These are phyloP conservation scores for Denticeps clupeoides DNA, from an alignment of 2,797 vertebrate genomes.

Conservation along the genomic window DNA sequence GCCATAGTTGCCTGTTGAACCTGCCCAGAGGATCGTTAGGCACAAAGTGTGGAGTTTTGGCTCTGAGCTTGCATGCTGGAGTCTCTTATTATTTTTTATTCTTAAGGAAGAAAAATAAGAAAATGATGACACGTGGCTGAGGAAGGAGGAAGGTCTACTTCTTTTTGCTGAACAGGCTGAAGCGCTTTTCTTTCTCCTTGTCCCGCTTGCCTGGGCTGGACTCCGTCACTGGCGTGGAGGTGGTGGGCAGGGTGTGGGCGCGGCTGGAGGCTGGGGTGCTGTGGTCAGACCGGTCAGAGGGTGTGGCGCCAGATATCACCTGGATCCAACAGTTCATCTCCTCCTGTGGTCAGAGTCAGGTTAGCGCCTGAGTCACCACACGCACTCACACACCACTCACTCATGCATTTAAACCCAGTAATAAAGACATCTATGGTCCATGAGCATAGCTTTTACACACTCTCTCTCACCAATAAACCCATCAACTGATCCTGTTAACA, in stretches of 20 bases:
- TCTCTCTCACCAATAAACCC: no score
- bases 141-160: conserved; percentile 57
- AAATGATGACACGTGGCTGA: not conserved
- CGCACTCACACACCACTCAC: no score
- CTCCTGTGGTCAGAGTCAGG: conserved; percentile 66
- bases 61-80: conserved; percentile 94
- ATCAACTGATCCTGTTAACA: no score
- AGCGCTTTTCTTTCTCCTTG: conserved; percentile 92
- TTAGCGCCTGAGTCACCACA: no score
- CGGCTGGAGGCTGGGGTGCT: conserved; percentile 87
- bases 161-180: conserved; percentile 98
- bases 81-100: conserved; percentile 48
- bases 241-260: conserved; percentile 88
- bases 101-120: not conserved
- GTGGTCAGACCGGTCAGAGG: conserved; percentile 75
- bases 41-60: conserved; percentile 92
- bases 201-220: conserved; percentile 95
- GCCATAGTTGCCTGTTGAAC: conserved; percentile 4
- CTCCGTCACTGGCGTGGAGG: conserved; percentile 76
- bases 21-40: conserved; percentile 52
- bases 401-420: no score
- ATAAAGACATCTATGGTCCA: no score
- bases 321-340: conserved; percentile 98
- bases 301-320: conserved; percentile 73
- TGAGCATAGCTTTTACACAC: no score